Conservation (phyloP, 2,113 vertebrate genomes). For the Abramis brama region DNA sequence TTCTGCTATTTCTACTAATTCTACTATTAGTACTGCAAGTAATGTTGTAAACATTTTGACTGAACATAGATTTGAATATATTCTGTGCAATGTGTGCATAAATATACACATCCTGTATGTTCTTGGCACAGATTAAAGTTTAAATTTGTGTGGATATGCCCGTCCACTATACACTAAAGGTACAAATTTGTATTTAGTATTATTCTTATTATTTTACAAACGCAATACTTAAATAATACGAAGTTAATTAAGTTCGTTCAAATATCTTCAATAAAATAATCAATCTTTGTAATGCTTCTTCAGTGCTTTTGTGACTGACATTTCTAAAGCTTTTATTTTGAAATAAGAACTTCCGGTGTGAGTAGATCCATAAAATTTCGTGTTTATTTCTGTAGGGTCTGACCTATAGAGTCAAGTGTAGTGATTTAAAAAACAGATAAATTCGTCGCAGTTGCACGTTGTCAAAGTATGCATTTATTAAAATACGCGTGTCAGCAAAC, state of each 20-base stretch:
- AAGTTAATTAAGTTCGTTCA: too few species aligned
- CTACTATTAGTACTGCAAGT: background rate
- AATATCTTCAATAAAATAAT: too few species aligned
- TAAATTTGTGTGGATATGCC: background rate
- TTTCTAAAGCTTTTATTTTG: slow-evolving; percentile 25
- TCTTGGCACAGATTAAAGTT: background rate
- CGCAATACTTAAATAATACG: too few species aligned
- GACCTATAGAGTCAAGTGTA: background rate
- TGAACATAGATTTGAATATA: background rate
- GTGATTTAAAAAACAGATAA: background rate
- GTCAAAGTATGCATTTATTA: background rate
- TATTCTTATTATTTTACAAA: too few species aligned
- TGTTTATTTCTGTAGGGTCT: background rate
- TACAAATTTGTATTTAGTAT: too few species aligned
- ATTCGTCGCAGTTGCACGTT: background rate
- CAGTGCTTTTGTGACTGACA: too few species aligned
- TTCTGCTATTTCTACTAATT: too few species aligned
- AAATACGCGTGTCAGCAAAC: background rate
- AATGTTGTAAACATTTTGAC: background rate
- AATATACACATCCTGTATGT: background rate
- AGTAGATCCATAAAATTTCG: background rate
- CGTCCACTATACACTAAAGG: background rate
- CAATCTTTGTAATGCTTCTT: too few species aligned
- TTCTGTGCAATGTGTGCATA: background rate
- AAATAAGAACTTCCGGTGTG: slow-evolving; percentile 5